Evolutionary conservation across 2,113 vertebrate species (phyloP).

Genomic region (Cichladusa arquata): DNA sequence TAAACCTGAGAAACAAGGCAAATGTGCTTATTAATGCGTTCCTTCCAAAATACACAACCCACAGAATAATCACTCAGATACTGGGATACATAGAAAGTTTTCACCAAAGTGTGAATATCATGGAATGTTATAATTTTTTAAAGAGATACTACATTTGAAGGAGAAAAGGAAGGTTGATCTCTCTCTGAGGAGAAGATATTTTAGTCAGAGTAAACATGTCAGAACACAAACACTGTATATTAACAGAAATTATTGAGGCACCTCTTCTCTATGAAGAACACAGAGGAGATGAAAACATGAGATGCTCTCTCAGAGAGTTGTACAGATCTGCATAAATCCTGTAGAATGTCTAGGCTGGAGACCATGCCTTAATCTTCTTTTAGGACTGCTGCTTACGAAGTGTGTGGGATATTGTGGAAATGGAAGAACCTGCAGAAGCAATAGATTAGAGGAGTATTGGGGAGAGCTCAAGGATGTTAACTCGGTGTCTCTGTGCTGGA

Average conservation of each 20-base stretch:
- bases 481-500: neutral
- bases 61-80: neutral
- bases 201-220: neutral
- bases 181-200: neutral
- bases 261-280: neutral
- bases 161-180: neutral
- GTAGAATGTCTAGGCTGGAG: neutral
- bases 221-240: neutral
- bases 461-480: neutral
- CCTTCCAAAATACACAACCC: neutral
- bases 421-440: neutral
- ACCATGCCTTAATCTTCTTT: neutral
- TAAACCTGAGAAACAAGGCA: neutral
- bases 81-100: neutral
- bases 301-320: neutral
- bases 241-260: neutral
- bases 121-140: neutral
- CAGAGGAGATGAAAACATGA: neutral
- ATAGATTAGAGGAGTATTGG: neutral
- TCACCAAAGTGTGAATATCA: neutral
- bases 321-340: neutral
- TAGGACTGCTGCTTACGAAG: neutral
- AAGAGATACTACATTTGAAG: neutral
- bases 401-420: neutral
- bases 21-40: neutral